Conservation (phyloP, 2,113 vertebrate species). For the Dermatemys mawii region DNA sequence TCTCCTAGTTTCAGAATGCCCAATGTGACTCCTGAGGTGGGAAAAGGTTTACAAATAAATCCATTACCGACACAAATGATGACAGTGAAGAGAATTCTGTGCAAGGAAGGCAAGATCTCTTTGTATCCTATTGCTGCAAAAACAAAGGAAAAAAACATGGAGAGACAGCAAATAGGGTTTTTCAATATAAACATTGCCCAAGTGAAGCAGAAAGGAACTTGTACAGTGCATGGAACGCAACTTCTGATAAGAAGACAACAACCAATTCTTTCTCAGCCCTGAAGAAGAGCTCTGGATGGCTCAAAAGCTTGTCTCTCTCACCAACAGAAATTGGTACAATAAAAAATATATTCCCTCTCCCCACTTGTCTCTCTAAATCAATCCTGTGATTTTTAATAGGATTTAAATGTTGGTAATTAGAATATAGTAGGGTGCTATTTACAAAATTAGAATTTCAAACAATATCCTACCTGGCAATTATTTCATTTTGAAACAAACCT, state of each 20-base stretch:
- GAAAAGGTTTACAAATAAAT: background rate
- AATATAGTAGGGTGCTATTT: background rate
- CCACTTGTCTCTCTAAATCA: background rate
- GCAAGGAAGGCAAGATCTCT: background rate
- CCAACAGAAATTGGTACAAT: background rate
- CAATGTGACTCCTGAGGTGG: background rate
- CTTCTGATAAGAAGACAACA: background rate
- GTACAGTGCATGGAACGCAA: background rate
- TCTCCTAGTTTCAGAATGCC: background rate
- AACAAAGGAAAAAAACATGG: background rate
- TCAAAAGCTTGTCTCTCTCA: background rate
- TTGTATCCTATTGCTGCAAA: background rate
- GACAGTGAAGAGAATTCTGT: background rate
- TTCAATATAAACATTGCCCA: background rate
- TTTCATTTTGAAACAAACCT: background rate
- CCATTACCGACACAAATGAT: background rate
- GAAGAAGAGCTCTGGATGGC: background rate
- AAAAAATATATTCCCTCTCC: background rate
- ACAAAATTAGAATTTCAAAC: background rate
- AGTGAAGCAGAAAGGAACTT: background rate
- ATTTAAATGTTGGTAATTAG: background rate
- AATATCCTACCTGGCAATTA: background rate
- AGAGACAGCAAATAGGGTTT: background rate
- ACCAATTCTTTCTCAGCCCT: background rate
- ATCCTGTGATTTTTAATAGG: background rate